phyloP scores from a whole-genome alignment of 2,797 vertebrate genomes.

The Masticophis lateralis region DNA sequence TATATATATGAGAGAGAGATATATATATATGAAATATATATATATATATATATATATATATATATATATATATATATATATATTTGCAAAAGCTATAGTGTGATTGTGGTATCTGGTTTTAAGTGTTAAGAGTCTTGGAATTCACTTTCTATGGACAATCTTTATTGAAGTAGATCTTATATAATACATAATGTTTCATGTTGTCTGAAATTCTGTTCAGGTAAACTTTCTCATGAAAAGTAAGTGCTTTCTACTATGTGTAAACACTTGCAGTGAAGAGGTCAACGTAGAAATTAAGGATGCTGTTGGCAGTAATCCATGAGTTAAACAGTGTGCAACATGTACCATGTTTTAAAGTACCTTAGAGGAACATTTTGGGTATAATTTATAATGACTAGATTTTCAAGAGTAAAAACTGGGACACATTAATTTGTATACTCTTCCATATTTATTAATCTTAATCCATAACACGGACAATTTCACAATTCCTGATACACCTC shows the following conservation, averaged over 20 bases:
- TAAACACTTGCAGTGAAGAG: not conserved
- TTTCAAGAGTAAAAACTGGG: not conserved
- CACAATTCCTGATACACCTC: not conserved
- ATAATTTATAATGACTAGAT: not conserved
- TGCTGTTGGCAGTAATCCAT: not conserved
- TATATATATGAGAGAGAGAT: no score
- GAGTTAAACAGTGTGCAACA: not conserved
- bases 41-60: no score
- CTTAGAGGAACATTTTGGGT: not conserved
- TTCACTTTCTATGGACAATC: not conserved
- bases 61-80: no score
- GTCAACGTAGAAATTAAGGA: not conserved
- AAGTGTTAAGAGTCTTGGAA: not conserved
- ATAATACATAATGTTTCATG: not conserved
- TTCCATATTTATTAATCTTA: not conserved
- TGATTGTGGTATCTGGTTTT: not conserved
- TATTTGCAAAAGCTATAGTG: not conserved
- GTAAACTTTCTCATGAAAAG: not conserved
- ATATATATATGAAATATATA: no score
- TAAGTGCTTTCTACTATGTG: not conserved
- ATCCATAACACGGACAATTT: not conserved
- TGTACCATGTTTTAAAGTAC: not conserved
- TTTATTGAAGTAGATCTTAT: not conserved
- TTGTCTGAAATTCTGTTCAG: not conserved
- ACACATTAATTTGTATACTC: not conserved